A percentile compares a stretch with the other conserved stretches of the same genome.
Evolutionary conservation across 2,113 vertebrate species (phyloP).

Genomic region (Scartelaos histophorus): DNA sequence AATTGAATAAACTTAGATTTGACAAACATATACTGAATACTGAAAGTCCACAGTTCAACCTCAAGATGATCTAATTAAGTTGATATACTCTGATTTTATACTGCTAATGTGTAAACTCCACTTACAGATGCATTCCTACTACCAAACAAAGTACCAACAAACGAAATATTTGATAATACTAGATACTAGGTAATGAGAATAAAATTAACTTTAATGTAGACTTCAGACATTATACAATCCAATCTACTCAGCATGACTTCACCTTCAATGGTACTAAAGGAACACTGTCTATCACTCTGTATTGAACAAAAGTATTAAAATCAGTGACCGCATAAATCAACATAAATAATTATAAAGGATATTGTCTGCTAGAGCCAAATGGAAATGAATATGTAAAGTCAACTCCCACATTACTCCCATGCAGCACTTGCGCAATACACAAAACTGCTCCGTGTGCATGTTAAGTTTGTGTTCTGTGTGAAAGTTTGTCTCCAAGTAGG

Average conservation of each 20-base stretch:
- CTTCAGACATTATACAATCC: neutral
- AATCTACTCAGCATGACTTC: neutral
- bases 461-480: neutral
- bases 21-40: neutral
- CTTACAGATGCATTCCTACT: too few species aligned
- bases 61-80: too few species aligned
- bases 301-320: neutral
- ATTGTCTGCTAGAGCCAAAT: neutral
- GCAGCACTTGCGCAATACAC: neutral
- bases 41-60: neutral
- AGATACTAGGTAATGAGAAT: neutral
- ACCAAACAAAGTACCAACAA: neutral
- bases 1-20: too few species aligned
- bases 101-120: too few species aligned
- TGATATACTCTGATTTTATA: too few species aligned
- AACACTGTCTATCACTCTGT: neutral
- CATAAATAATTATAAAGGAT: neutral
- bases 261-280: neutral
- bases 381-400: constrained; percentile 1
- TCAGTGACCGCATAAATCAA: neutral
- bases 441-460: neutral
- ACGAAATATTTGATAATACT: neutral
- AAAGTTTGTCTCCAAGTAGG: neutral
- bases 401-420: constrained; percentile 4
- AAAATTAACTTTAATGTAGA: neutral